Evolutionary conservation across 2,113 vertebrate genomes (phyloP).

Genomic region (Synodontis membranacea): DNA sequence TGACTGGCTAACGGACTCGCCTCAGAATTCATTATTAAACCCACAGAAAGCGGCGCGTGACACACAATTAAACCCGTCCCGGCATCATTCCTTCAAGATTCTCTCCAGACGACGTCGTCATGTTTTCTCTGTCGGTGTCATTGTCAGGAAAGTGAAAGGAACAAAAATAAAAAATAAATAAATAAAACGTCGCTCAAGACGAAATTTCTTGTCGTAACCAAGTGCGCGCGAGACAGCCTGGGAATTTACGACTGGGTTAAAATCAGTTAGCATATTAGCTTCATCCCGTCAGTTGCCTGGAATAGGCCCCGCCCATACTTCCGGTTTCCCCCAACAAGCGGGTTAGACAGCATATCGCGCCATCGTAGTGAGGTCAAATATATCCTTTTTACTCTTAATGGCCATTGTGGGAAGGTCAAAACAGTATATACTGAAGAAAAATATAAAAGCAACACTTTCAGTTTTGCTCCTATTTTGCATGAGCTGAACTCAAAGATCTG

Average conservation of each 20-base stretch:
- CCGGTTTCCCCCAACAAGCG: too few relatives aligned
- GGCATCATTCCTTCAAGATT: neutral
- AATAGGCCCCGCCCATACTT: slow-evolving; percentile 35
- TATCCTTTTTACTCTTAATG: too few relatives aligned
- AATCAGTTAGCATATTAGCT: slow-evolving; percentile 13
- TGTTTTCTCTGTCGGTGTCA: neutral
- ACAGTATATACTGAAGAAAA: too few relatives aligned
- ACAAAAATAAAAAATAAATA: neutral
- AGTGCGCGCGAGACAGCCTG: neutral
- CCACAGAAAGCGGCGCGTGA: neutral
- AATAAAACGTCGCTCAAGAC: neutral
- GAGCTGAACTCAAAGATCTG: too few relatives aligned
- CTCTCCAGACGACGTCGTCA: neutral
- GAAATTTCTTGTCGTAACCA: neutral
- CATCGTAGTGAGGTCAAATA: slow-evolving; percentile 34
- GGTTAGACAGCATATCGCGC: neutral
- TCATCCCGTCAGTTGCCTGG: slow-evolving; percentile 3
- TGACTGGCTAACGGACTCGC: slow-evolving; percentile 33
- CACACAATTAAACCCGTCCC: neutral
- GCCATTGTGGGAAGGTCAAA: neutral
- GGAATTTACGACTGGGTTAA: neutral
- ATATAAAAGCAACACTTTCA: too few relatives aligned
- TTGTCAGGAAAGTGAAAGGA: neutral
- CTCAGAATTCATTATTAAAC: neutral
- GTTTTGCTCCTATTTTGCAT: too few relatives aligned